These are phyloP conservation scores for Rousettus leschenaultii DNA, from an alignment of 2,113 vertebrate species.

Conservation along the genomic window DNA sequence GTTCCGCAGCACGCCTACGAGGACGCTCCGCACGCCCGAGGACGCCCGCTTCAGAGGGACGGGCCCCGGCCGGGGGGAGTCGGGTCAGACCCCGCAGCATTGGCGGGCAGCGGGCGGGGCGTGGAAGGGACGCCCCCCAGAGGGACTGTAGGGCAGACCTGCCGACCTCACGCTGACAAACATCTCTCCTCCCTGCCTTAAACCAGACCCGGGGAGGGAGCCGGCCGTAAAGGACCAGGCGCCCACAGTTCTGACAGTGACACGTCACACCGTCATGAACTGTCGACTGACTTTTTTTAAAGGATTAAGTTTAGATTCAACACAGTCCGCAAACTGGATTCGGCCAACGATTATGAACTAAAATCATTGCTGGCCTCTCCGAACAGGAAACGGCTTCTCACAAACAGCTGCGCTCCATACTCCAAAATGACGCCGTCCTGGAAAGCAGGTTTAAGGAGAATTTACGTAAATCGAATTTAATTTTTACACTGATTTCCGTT, in stretches of 20 bases:
- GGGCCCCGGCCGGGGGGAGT: background rate
- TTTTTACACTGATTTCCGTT: background rate
- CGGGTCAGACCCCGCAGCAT: too few relatives aligned
- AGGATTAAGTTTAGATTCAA: background rate
- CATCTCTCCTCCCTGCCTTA: background rate
- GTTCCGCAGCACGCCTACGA: background rate
- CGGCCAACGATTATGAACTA: background rate
- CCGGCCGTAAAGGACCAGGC: background rate
- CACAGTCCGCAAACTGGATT: background rate
- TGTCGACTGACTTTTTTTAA: background rate
- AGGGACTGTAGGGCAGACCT: background rate
- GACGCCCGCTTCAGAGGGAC: background rate
- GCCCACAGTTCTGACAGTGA: background rate
- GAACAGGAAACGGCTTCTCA: background rate
- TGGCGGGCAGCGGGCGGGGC: too few relatives aligned
- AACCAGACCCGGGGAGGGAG: background rate
- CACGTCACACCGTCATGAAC: background rate
- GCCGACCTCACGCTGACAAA: too few relatives aligned
- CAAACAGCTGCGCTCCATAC: background rate
- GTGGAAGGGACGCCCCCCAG: background rate
- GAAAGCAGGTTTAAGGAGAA: slow-evolving; percentile 10
- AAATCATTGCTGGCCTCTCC: background rate
- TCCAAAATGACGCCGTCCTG: background rate
- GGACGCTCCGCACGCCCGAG: background rate
- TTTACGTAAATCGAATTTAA: background rate